Evolutionary conservation across 1,140 invertebrate genomes (phyloP), one percentile per base, ranked within the genome.

Genomic region (Nixonia krombeini): DNA sequence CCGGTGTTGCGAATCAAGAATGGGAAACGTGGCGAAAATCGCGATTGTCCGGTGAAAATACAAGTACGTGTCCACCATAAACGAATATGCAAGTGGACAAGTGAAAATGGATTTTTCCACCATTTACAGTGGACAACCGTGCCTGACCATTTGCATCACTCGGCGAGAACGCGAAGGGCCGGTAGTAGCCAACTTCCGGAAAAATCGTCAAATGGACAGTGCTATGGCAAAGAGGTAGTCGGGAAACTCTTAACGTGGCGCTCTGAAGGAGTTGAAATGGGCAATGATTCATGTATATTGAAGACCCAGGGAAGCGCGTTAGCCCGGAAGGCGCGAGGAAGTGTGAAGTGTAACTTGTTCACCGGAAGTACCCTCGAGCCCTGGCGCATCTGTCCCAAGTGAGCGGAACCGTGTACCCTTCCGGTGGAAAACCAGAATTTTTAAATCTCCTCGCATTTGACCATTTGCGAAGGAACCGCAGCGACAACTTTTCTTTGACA

Each of bases 381-480:
- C 58, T 49, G 31, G 44, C 37, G 49, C 63, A 63, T 52, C 63
- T 29, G 37, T 63, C 28, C 49, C 50, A 52, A 56, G n/a, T 56
- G 47, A 63, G 63, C 51, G 53, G 47, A 59, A 63, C 33, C 53
- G 45, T 71, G 58, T 67, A 72, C 55, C 53, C 55, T 47, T 29
- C 35, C 52, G 50, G 33, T 21, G 42, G 31, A 38, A 70, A n/a
- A 62, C 41, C 40, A 58, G 35, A 41, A 33, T 50, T 61, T 44
- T 57, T 16, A 16, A 57, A 33, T 35, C 42, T 67, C 42, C 45
- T 59, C 59, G 56, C 44, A 53, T 47, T 64, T 28, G 29, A 62
- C 46, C 57, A 65, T 63, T 67, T 67, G 63, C 51, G 44, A 59
- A n/a, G 46, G 25, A 46, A 61, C 33, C 26, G 42, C 40, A 41